Evolutionary conservation across 2,113 vertebrate species (phyloP).

Genomic region (Heterocephalus glaber): DNA sequence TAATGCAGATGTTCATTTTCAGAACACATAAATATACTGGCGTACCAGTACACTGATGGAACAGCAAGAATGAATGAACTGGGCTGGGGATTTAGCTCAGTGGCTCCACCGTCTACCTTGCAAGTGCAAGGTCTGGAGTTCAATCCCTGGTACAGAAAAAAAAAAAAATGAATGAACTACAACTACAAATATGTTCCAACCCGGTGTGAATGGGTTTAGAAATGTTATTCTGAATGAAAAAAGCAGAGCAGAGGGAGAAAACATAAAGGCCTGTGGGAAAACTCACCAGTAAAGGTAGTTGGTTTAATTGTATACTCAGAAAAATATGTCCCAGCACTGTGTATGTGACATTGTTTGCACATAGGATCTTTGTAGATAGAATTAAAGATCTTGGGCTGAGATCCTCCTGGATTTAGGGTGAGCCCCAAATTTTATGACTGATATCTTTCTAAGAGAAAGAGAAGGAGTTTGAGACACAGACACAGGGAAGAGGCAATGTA

Average conservation of each 20-base stretch:
- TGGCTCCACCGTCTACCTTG: too few species aligned
- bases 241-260: neutral
- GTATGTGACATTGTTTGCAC: neutral
- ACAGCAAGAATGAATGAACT: neutral
- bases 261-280: neutral
- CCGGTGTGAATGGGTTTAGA: neutral
- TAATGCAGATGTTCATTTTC: neutral
- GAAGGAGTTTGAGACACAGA: neutral
- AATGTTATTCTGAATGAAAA: neutral
- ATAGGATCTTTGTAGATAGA: neutral
- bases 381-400: neutral
- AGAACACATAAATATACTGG: neutral
- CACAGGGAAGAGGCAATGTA: neutral
- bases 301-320: neutral
- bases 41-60: neutral
- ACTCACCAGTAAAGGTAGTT: fast-evolving
- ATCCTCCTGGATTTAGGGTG: neutral
- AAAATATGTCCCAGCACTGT: neutral
- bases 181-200: neutral
- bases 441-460: neutral
- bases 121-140: too few species aligned
- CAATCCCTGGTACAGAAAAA: too few species aligned
- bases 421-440: neutral
- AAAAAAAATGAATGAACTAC: neutral
- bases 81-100: too few species aligned